Percentiles rank a stretch among this genome's conserved stretches.
These are phyloP conservation scores for Drosophila sp. DNA, from an alignment of 1,140 invertebrate genomes.

Conservation along the genomic window DNA sequence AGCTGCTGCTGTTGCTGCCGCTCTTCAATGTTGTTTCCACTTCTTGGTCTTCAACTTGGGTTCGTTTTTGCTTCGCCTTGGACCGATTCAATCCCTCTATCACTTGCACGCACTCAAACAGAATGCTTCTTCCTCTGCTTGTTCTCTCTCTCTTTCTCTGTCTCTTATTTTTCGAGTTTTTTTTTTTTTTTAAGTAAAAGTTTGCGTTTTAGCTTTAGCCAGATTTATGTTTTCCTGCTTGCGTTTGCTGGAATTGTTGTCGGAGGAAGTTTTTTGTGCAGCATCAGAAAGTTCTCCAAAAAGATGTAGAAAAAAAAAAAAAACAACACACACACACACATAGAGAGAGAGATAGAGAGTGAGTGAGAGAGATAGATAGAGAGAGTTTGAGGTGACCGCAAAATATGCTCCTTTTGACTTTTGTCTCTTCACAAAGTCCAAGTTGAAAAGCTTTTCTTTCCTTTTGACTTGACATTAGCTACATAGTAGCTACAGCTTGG, in stretches of 20 bases:
- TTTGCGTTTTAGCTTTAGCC: slow-evolving; percentile 80
- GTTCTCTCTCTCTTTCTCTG: slow-evolving; percentile 2
- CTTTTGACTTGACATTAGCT: slow-evolving; percentile 45
- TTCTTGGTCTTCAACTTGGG: slow-evolving; percentile 13
- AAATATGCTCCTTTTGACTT: slow-evolving; percentile 32
- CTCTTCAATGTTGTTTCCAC: slow-evolving; percentile 1
- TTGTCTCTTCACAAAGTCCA: slow-evolving; percentile 14
- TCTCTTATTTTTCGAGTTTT: slow-evolving; percentile 19
- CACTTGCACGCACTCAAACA: slow-evolving; percentile 66
- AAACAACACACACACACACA: slow-evolving; percentile 14
- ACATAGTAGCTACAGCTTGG: background rate
- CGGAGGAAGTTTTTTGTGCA: slow-evolving; percentile 80
- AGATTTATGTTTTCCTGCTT: slow-evolving; percentile 81
- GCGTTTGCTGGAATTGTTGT: slow-evolving; percentile 80
- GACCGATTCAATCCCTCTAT: slow-evolving; percentile 49
- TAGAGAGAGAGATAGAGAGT: slow-evolving; percentile 34
- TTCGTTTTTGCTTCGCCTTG: slow-evolving; percentile 3
- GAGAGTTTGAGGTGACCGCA: slow-evolving; percentile 11
- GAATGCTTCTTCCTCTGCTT: slow-evolving; percentile 14
- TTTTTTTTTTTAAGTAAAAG: slow-evolving; percentile 70
- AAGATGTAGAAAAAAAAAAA: slow-evolving; percentile 18
- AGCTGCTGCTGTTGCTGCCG: background rate
- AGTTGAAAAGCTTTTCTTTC: slow-evolving; percentile 34
- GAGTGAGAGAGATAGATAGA: slow-evolving; percentile 38
- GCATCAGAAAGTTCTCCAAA: slow-evolving; percentile 58